Base-by-base conservation (phyloP, 2,888 invertebrate species). In the Hyposoter dolosus region DNA sequence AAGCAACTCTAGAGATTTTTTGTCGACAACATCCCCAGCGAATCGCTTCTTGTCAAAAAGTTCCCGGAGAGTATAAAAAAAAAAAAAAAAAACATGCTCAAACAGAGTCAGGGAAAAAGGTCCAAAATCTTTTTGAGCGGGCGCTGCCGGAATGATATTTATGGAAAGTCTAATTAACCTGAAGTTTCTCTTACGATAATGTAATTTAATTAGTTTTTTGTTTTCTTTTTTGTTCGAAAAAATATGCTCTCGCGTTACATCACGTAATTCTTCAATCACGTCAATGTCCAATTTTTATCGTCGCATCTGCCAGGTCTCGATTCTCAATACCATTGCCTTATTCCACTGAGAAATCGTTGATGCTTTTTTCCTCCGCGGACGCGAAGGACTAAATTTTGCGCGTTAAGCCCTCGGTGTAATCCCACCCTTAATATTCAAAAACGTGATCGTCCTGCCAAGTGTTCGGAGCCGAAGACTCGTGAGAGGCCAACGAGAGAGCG, bases 341-440 rank as follows among this genome's bases (percentile, higher is more conserved):
- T 86, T 86, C 76, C 63, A 75, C 56, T 71, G 78, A 75, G 65
- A 75, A 82, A 86, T 86, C 86, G 77, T 63, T 78, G 78, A 81
- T 78, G 69, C 65, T 53, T 69, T 72, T 85, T 82, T 79, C 75
- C 53, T 69, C 50, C 53, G 40, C 79, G 47, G 68, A 88, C 88
- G 89, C 91, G 90, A 87, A 90, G 91, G 93, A 93, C 94, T 92
- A 92, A 93, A 94, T 94, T 94, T 93, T 90, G 92, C 92, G 93
- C 91, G 92, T 92, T 94, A 94, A 94, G 94, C 94, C 92, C 91
- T 90, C 88, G 90, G 92, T 91, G 94, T 94, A 94, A 94, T 94
- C 94, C 93, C 92, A 90, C 91, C 93, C 93, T 94, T 94, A 94
- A 94, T 94, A 94, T 94, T 94, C 94, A 94, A 94, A 94, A 94